Base-by-base conservation (phyloP, 2,888 invertebrate genomes). In the Leucoma salicis region DNA sequence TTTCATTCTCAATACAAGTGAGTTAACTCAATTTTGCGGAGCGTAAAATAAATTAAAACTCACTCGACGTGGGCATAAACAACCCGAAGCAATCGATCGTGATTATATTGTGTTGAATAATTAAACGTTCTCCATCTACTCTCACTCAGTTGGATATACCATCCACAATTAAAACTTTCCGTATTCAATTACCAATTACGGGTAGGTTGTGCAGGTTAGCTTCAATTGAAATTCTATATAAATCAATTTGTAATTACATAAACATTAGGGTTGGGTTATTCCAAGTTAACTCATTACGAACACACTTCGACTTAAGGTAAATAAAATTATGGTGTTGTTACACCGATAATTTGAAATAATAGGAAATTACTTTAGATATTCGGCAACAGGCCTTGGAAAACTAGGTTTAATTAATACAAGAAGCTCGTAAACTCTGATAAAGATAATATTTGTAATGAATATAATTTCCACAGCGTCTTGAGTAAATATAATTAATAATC, bases 121-220 rank as follows among this genome's bases (percentile, higher is more conserved):
- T 82, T 80, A 74, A 82, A 71, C 52, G 65, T 49, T 36, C 58
- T 47, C 54, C 58, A 58, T 46, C 39, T 54, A 43, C 54, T 55
- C 53, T 53, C 57, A 59, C 40, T 60, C 60, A 41, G 46, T 39
- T 35, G 74, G 70, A 77, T 81, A 81, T 80, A 73, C 73, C 74
- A 68, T 69, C 65, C 67, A 74, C 78, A 74, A 77, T 77, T 77
- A 73, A 76, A 78, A 78, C 67, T 78, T 78, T 40, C 66, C 57
- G 55, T 65, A 72, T 74, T 74, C 67, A 73, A 76, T 74, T 78
- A 75, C 70, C 74, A 79, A 79, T 77, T 74, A 72, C 66, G 71
- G 69, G 66, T 74, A 73, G 72, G 72, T 70, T 68, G 66, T 61
- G 64, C 63, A 55, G 46, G 66, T 66, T 68, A 70, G 48, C 51